Base-by-base conservation (phyloP, 1,140 invertebrate genomes). In the Ceratosolen fusciceps region DNA sequence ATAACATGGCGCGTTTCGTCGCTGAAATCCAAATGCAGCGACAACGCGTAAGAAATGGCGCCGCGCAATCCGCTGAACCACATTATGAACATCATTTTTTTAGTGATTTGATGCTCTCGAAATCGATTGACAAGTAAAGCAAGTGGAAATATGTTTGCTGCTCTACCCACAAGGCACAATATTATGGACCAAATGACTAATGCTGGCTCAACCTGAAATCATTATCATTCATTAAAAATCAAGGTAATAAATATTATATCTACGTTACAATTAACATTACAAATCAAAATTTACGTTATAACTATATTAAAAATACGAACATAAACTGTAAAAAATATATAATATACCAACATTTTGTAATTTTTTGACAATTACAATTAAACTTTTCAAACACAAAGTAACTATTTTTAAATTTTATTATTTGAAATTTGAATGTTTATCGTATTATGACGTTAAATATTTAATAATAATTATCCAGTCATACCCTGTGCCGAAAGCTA, bases 71-170 rank as follows among this genome's bases (percentile, higher is more conserved):
- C 97, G 89, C 97, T 98, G 86, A 99, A 99, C 98, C 98, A 99
- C 98, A 99, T 99, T 65, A 99, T 98, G 85, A 99, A 98, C 94
- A 98, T 98, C 96, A 98, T 99, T 90, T 98, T 98, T 85, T 95
- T 95, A 0, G 97, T 99, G 67, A 99, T 99, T 90, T 98, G 97
- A 90, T 99, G 98, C 87, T 98, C 97, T 39, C 98, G 93, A 90
- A 99, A 99, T 88, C 95, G 95, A 88, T 99, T 99, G 10, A 98
- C 95, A 12, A 99, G 90, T 83, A 96, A 93, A 4, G 97, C 96
- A 19, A 99, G 89, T 24, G 98, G 98, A 87, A 98, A 99, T 79
- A 99, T 99, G 86, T 99, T 99, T 62, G 96, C 94, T 16, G 98
- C 98, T 86, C 98, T 93, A 31, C 98, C 98, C 76, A 99, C 91